Base-by-base conservation (phyloP, 2,797 vertebrate genomes). In the Alauda arvensis region DNA sequence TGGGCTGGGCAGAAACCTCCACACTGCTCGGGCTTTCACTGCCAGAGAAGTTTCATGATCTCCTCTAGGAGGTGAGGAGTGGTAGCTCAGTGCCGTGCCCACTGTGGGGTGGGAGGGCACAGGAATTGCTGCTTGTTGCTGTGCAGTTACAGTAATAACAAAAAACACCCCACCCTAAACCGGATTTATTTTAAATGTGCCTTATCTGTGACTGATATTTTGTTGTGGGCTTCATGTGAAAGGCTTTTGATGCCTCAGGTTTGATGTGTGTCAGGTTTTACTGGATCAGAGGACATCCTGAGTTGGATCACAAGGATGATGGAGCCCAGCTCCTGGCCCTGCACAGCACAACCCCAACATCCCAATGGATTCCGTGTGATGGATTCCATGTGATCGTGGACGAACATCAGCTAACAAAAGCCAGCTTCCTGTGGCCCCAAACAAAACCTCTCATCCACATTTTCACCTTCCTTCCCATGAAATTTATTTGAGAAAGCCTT, bases 161-260 rank as follows among this genome's bases (percentile, higher is more conserved):
- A 26, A 16, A 45, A 43, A 28, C 14, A 0, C 0, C 1, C 19
- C 7, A 31, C 40, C 21, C 40, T 45, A 31, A 63, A 53, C 17
- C 10, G 37, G 49, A 23, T 21, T 57, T 48, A 18, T 82, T 76
- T 87, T 43, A 51, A 48, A 40, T 9, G 26, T 20, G 25, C 10
- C 28, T 51, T 28, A 6, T 24, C 31, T 14, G 3, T 24, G 42
- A 51, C 14, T 5, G 13, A 43, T 10, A 23, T 77, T 69, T 57
- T 62, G 31, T 19, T 15, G 61, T 34, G 56, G 43, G 31, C 25
- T 82, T 46, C 19, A 4, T 1, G 37, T 16, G 10, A 34, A 24
- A 51, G 53, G 56, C 14, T 76, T 79, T 72, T 21, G 37, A 9
- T 10, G 46, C 7, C 51, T 43, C 5, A 1, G 8, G 53, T 25